phyloP scores from a whole-genome alignment of 2,113 vertebrate genomes.

The Myrmecobius fasciatus region DNA sequence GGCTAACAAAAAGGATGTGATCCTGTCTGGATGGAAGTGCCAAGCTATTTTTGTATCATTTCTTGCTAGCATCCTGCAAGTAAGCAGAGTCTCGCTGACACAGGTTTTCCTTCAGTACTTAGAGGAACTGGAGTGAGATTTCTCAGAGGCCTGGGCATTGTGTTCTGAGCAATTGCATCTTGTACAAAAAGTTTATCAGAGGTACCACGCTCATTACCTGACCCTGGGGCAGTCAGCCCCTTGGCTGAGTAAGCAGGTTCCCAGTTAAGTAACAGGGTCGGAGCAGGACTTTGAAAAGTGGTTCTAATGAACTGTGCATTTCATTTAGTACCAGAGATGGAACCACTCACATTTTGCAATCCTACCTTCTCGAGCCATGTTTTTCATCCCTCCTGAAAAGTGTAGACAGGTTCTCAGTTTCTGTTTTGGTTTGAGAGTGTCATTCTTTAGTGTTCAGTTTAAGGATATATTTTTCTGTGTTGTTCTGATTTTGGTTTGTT shows the following conservation, averaged over 20 bases:
- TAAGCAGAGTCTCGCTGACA: neutral
- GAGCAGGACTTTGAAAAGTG: neutral
- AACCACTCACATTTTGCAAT: neutral
- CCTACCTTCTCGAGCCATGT: neutral
- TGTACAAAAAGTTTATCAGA: neutral
- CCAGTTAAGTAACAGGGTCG: neutral
- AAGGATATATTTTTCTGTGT: neutral
- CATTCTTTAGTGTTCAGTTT: neutral
- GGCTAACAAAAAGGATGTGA: neutral
- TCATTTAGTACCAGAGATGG: neutral
- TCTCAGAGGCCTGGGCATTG: neutral
- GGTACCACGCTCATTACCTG: neutral
- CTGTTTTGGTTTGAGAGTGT: neutral
- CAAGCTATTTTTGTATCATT: neutral
- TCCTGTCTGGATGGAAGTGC: neutral
- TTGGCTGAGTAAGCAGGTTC: neutral
- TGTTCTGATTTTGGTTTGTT: neutral
- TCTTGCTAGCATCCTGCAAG: neutral
- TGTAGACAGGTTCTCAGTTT: neutral
- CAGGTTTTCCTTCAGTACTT: neutral
- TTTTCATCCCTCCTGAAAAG: neutral
- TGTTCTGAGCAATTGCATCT: neutral
- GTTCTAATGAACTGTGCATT: neutral
- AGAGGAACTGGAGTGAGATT: neutral
- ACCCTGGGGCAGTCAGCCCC: neutral